A percentile compares a stretch with the other conserved stretches of the same genome.
phyloP scores from a whole-genome alignment of 1,140 invertebrate genomes.

The Nylanderia fulva region DNA sequence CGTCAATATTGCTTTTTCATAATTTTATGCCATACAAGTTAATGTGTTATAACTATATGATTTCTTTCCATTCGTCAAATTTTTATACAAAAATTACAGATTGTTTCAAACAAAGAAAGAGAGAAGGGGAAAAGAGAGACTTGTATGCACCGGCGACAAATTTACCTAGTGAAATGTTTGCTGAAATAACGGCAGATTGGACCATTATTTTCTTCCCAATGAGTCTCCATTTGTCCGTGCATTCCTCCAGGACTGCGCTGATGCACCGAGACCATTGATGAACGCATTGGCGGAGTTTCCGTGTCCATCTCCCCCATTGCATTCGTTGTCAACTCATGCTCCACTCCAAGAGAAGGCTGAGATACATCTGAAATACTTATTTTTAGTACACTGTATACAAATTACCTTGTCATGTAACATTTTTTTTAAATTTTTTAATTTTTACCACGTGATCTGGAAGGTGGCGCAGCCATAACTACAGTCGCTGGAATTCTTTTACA shows the following conservation, averaged over 20 bases:
- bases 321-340: constrained; percentile 87
- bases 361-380: constrained; percentile 88
- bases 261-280: constrained; percentile 79
- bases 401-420: too few species aligned
- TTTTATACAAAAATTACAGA: background rate
- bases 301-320: constrained; percentile 84
- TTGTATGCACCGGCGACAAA: background rate
- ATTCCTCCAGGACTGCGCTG: constrained; percentile 80
- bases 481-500: constrained; percentile 93
- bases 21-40: background rate
- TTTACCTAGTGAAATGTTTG: constrained; percentile 78
- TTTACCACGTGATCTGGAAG: constrained; percentile 90
- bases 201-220: constrained; percentile 89
- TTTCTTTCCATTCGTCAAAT: background rate
- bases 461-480: constrained; percentile 89
- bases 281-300: constrained; percentile 82
- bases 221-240: constrained; percentile 88
- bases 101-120: background rate
- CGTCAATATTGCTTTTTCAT: too few species aligned
- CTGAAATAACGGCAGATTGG: constrained; percentile 81
- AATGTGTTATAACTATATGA: background rate
- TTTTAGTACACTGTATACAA: too few species aligned
- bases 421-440: background rate
- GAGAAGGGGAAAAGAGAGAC: background rate
- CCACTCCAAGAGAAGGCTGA: constrained; percentile 90